These are phyloP conservation scores for Urocitellus parryii DNA, from an alignment of 2,113 vertebrate genomes.

Conservation along the genomic window DNA sequence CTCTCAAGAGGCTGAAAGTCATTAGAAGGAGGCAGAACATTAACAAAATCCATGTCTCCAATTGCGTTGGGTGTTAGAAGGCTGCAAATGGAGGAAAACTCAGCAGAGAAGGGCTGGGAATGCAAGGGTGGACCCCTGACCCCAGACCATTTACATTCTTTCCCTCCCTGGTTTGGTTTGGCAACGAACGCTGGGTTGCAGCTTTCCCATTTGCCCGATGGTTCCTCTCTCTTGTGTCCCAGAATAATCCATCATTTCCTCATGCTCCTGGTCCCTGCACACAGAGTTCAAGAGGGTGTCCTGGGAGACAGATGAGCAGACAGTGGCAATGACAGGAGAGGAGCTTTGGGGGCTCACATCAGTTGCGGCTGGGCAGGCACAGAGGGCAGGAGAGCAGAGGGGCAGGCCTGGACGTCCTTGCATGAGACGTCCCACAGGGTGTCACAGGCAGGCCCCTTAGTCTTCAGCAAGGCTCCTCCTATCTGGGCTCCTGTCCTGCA, in stretches of 20 bases:
- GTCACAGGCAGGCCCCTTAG: neutral
- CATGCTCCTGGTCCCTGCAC: accelerated
- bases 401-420: neutral
- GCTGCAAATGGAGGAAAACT: neutral
- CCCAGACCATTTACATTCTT: accelerated
- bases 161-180: too few relatives aligned
- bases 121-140: accelerated
- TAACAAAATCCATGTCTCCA: neutral
- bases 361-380: neutral
- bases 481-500: neutral
- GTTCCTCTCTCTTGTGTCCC: accelerated
- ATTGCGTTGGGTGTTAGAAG: neutral
- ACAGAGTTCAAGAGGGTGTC: accelerated
- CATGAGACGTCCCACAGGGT: neutral
- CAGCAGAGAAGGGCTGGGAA: neutral
- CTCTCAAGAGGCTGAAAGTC: neutral
- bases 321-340: neutral
- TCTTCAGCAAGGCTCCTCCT: too few relatives aligned
- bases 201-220: accelerated
- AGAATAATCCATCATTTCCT: neutral
- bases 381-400: neutral
- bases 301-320: neutral
- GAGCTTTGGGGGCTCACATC: too few relatives aligned
- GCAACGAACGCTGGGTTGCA: too few relatives aligned
- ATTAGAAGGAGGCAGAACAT: too few relatives aligned